Evolutionary conservation across 2,888 invertebrate species (phyloP).

Genomic region (Ethmia dodecea): DNA sequence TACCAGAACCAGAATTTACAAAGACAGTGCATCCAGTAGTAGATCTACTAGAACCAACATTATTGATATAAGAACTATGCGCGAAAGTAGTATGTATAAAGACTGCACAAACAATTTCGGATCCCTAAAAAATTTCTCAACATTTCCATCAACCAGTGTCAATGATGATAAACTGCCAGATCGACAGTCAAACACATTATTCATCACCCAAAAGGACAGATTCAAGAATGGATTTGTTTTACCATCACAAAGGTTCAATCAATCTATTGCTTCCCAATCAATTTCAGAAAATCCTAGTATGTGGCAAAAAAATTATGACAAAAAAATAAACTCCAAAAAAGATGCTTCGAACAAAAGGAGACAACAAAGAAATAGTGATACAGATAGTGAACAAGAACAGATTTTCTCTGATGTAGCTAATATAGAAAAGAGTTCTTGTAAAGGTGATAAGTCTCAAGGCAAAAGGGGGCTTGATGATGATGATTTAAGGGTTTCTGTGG

Average conservation of each 20-base stretch:
- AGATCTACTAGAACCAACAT: constrained; percentile 34
- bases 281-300: constrained; percentile 9
- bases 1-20: constrained; percentile 21
- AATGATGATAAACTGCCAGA: constrained; percentile 3
- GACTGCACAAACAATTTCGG: constrained; percentile 34
- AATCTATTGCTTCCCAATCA: constrained; percentile 3
- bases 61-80: constrained; percentile 27
- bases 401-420: constrained; percentile 33
- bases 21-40: constrained; percentile 30
- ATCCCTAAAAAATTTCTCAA: constrained; percentile 31
- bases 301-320: constrained; percentile 6
- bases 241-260: constrained; percentile 52
- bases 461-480: constrained; percentile 30
- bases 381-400: constrained; percentile 37
- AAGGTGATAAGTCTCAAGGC: constrained; percentile 4
- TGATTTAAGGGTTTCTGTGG: constrained; percentile 22
- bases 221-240: constrained; percentile 42
- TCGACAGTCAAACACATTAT: background rate
- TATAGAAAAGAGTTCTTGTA: constrained; percentile 20
- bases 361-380: background rate
- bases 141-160: constrained; percentile 15
- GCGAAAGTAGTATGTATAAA: constrained; percentile 30
- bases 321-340: too few species aligned
- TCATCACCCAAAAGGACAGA: constrained; percentile 15
- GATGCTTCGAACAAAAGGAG: background rate